Percentiles rank a stretch among this genome's conserved stretches.
Evolutionary conservation across 1,140 invertebrate species (phyloP).

Genomic region (Drosophila setifemur): DNA sequence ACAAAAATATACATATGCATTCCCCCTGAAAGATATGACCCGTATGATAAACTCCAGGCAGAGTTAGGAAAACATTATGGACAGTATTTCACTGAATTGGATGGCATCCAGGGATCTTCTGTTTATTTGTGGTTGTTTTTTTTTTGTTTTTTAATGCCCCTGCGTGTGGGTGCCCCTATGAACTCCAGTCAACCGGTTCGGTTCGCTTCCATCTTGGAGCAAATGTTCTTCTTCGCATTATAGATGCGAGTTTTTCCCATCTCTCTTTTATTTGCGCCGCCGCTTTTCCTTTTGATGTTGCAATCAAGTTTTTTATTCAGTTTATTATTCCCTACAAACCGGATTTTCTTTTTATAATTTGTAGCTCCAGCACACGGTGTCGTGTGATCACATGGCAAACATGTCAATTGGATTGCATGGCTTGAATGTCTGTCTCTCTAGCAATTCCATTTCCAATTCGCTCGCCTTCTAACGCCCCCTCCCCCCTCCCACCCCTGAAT

Average conservation of each 20-base stretch:
- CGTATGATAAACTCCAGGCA: neutral
- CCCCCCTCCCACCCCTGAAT: constrained; percentile 10
- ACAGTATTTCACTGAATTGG: constrained; percentile 15
- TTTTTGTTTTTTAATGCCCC: constrained; percentile 10
- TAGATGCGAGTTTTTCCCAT: constrained; percentile 22
- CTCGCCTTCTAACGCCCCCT: neutral
- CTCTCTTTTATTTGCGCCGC: constrained; percentile 24
- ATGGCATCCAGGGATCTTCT: constrained; percentile 10
- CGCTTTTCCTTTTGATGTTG: constrained; percentile 59
- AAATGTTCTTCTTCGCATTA: constrained; percentile 43
- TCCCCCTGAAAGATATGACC: neutral
- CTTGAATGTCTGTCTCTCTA: neutral
- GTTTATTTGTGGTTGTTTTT: constrained; percentile 29
- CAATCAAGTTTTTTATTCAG: constrained; percentile 56
- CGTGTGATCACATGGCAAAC: constrained; percentile 36
- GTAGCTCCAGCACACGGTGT: constrained; percentile 1
- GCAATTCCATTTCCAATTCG: constrained; percentile 16
- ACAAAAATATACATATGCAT: neutral
- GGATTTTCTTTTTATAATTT: constrained; percentile 58
- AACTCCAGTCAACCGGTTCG: constrained; percentile 55
- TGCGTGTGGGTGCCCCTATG: constrained; percentile 45
- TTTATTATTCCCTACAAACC: constrained; percentile 42
- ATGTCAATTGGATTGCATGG: constrained; percentile 47
- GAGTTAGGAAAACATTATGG: constrained; percentile 3
- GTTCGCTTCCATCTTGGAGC: constrained; percentile 11